Base-by-base conservation (phyloP, 1,140 invertebrate species). In the Portunus trituberculatus region DNA sequence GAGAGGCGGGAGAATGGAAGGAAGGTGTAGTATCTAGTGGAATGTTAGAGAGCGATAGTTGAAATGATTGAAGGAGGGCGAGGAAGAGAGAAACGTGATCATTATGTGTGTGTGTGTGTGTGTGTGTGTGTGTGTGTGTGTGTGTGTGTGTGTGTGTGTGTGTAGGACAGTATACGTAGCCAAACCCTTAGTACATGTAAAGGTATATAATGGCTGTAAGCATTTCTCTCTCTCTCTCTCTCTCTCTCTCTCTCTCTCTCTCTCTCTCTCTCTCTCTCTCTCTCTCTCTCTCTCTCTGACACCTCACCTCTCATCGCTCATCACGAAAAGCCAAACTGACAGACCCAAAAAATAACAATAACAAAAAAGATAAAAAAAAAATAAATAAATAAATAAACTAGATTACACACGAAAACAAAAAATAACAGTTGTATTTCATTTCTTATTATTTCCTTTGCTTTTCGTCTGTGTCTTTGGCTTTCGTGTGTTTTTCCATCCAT, bases 221-320 rank as follows among this genome's bases (percentile, higher is more conserved):
- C 10, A 59, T 59, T 89, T 46, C 67, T 76, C 67, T 76, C 67
- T 76, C 67, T 76, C 67, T 76, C 67, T 76, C 52, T 59, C 32
- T 45, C 87, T 89, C 87, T 89, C 87, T 89, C 32, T 89, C 87
- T 45, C 32, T 45, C 87, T 89, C 87, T 89, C 87, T 89, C 32
- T 89, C 87, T 89, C 87, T 45, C 87, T 89, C 87, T 89, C 32
- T 52, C 87, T 45, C 45, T 88, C 45, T 88, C 31, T 88, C 86
- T 46, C 86, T 88, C 45, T 46, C 67, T 76, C 20, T 76, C 67
- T 76, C 67, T 76, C 25, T 76, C 52, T 14, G 16, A 20, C 52
- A 59, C 16, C 52, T 59, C 52, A 20, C 52, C 52, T 59, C 52
- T 59, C 52, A 59, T 59, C 52, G 12, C 28, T 8, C 86, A 88